A percentile compares a stretch with the other conserved stretches of the same genome.
phyloP scores from a whole-genome alignment of 1,140 invertebrate species.

The Drosophila nannoptera region DNA sequence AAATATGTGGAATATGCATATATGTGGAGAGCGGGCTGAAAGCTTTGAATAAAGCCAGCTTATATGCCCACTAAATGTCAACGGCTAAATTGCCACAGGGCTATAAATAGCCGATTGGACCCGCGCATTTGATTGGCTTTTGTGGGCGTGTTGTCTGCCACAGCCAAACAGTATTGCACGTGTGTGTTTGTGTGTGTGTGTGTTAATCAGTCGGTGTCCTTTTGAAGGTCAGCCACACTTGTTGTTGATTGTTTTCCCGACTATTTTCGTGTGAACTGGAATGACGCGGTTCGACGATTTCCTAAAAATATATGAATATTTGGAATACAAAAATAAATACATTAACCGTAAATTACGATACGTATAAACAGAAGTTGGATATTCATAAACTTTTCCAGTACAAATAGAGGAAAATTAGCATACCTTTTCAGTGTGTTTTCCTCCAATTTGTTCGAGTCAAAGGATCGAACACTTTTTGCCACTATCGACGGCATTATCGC shows the following conservation, averaged over 20 bases:
- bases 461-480: background rate
- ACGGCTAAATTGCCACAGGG: slow-evolving; percentile 55
- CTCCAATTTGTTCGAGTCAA: no score
- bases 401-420: no score
- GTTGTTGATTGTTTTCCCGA: slow-evolving; percentile 40
- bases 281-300: slow-evolving; percentile 6
- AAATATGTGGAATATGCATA: background rate
- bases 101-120: slow-evolving; percentile 58
- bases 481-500: slow-evolving; percentile 2
- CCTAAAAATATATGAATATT: slow-evolving; percentile 8
- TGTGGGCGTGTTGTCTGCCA: slow-evolving; percentile 18
- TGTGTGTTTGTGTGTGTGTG: slow-evolving; percentile 11
- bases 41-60: slow-evolving; percentile 32
- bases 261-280: slow-evolving; percentile 54
- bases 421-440: no score
- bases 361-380: no score
- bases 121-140: slow-evolving; percentile 31
- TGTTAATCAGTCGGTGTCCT: slow-evolving; percentile 57
- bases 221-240: slow-evolving; percentile 71
- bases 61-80: slow-evolving; percentile 64
- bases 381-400: no score
- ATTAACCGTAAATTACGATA: no score
- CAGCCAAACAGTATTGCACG: slow-evolving; percentile 4
- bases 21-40: slow-evolving; percentile 14
- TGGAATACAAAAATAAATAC: background rate